Evolutionary conservation across 2,888 invertebrate genomes (phyloP), one percentile per base, ranked within the genome.

Genomic region (Nomada hirtipes): DNA sequence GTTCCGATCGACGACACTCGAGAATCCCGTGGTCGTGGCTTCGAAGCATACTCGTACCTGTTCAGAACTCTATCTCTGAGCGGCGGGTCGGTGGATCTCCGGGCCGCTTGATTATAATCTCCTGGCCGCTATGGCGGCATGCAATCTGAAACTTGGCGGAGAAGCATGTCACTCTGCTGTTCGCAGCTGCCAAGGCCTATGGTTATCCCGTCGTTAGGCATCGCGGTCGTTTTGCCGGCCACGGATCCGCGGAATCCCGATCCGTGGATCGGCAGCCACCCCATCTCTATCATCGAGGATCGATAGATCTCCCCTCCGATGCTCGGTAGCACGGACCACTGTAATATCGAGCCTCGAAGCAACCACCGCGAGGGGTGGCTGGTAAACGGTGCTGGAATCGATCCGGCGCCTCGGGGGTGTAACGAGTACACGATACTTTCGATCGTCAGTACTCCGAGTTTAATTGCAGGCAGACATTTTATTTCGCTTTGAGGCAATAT

Each of bases 81-180:
- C 50, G 20, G 44, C 50, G 57, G 74, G 65, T 79, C 74, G 79
- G 50, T 79, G 63, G 79, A 75, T 82, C 82, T 71, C 67, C 67
- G 74, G 79, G 60, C 79, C 65, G 79, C 67, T 69, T 64, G 91
- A 91, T 91, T 91, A 90, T 89, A 90, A 91, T 91, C 90, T 86
- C 86, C 83, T 82, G 81, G 88, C 86, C 86, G 82, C 90, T 86
- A 89, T 80, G 80, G 85, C 85, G 86, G 85, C 83, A 72, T 87
- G 89, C 89, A 89, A 91, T 90, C 87, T 89, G 88, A 89, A 89
- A 89, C 88, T 84, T 83, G 88, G 88, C 84, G 76, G 72, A 79
- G 91, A 91, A 90, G 89, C 90, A 90, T 91, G 91, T 91, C 91
- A 91, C 91, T 91, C 86, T 89, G 90, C 86, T 90, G 91, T 91